These are phyloP conservation scores for Scaeva pyrastri DNA, from an alignment of 2,888 invertebrate species.

Conservation along the genomic window DNA sequence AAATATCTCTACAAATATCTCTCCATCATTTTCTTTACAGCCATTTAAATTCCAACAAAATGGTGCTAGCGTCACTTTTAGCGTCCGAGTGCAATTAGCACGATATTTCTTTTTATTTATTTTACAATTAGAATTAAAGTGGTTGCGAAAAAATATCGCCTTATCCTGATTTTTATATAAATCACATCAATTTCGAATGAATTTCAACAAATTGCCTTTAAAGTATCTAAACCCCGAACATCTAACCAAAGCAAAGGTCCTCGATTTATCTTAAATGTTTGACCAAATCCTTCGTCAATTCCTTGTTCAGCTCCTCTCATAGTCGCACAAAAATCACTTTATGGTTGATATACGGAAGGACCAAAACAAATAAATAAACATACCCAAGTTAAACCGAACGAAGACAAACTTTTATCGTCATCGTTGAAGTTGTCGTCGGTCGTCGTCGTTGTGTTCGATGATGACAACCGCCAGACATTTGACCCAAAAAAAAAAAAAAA, in stretches of 20 bases:
- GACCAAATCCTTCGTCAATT: constrained; percentile 9
- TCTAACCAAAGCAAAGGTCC: not conserved
- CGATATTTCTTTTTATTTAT: too few relatives aligned
- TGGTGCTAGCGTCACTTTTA: too few relatives aligned
- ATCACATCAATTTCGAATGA: not conserved
- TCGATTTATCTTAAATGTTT: constrained; percentile 16
- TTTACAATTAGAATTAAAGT: too few relatives aligned
- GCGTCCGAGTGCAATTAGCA: too few relatives aligned
- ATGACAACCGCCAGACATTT: constrained; percentile 28
- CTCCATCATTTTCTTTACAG: too few relatives aligned
- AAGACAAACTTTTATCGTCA: constrained; percentile 16
- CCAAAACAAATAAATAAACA: constrained; percentile 15
- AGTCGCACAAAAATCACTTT: constrained; percentile 28
- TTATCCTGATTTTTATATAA: too few relatives aligned
- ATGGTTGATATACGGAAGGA: not conserved
- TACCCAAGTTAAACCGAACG: not conserved
- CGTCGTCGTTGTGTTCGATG: too few relatives aligned
- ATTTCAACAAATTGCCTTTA: constrained; percentile 12
- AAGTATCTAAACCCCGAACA: not conserved
- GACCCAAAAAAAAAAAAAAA: not conserved
- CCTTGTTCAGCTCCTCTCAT: too few relatives aligned
- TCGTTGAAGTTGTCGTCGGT: not conserved
- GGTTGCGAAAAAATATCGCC: too few relatives aligned
- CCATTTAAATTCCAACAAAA: too few relatives aligned
- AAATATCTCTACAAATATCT: too few relatives aligned